Conservation (phyloP, 2,888 invertebrate genomes). For the Digitonthophagus gazella region DNA sequence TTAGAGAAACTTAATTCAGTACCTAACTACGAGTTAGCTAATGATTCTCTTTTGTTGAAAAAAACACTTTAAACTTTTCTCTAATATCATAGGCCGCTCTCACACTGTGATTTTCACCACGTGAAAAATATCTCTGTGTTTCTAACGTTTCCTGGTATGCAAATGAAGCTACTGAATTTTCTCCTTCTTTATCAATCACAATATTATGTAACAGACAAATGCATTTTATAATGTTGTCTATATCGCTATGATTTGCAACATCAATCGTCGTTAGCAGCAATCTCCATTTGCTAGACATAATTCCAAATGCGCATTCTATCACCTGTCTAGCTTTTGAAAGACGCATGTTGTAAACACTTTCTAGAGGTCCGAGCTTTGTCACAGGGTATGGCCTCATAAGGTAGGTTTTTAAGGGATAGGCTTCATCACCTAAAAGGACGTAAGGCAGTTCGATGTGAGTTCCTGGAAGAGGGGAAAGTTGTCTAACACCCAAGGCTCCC, state of each 20-base stretch:
- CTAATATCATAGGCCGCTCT: constrained; percentile 4
- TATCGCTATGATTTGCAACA: background rate
- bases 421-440: constrained; percentile 32
- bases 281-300: constrained; percentile 23
- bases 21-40: background rate
- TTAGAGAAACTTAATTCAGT: background rate
- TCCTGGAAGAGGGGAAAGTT: constrained; percentile 25
- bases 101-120: constrained; percentile 1
- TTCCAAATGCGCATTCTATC: constrained; percentile 22
- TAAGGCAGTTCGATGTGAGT: constrained; percentile 30
- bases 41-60: background rate
- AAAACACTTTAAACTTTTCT: background rate
- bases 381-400: constrained; percentile 26
- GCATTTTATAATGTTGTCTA: constrained; percentile 17
- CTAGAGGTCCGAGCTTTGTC: constrained; percentile 10
- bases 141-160: background rate
- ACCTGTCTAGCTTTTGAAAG: constrained; percentile 8
- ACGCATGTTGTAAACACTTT: constrained; percentile 15
- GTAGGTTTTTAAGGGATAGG: constrained; percentile 31
- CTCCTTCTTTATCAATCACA: constrained; percentile 18
- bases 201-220: constrained; percentile 19
- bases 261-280: constrained; percentile 17
- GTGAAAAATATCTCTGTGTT: constrained; percentile 2
- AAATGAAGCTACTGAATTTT: constrained; percentile 10
- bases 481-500: constrained; percentile 22